phyloP scores from a whole-genome alignment of 2,888 invertebrate species.

The Drosophila cognata region DNA sequence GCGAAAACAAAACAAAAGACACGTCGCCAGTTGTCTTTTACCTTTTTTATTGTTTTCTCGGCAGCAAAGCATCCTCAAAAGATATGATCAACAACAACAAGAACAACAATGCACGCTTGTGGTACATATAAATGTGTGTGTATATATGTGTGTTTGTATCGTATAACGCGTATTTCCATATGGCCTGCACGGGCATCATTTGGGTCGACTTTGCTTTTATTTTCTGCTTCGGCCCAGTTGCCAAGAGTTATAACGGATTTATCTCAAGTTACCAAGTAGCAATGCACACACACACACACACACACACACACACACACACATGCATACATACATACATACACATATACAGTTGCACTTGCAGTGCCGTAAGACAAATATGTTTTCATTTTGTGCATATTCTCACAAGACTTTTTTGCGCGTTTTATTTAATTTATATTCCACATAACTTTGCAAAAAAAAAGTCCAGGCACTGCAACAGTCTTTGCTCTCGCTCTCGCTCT shows the following conservation, averaged over 20 bases:
- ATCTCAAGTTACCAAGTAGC: slow-evolving; percentile 71
- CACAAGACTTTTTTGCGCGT: slow-evolving; percentile 48
- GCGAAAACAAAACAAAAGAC: slow-evolving; percentile 54
- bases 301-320: slow-evolving; percentile 10
- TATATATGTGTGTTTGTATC: slow-evolving; percentile 21
- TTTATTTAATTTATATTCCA: slow-evolving; percentile 56
- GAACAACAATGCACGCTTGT: slow-evolving; percentile 14
- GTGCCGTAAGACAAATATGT: slow-evolving; percentile 51
- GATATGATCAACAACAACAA: slow-evolving; percentile 46
- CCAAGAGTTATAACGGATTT: slow-evolving; percentile 76
- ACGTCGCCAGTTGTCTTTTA: slow-evolving; percentile 18
- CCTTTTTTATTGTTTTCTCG: slow-evolving; percentile 4
- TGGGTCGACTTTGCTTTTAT: slow-evolving; percentile 46
- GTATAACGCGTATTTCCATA: slow-evolving; percentile 20
- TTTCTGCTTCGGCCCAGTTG: slow-evolving; percentile 55
- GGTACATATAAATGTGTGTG: neutral
- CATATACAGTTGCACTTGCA: slow-evolving; percentile 19
- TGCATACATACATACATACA: slow-evolving; percentile 9
- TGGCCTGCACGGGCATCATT: slow-evolving; percentile 65
- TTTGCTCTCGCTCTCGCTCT: neutral
- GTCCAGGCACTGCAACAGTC: slow-evolving; percentile 34
- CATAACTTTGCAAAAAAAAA: slow-evolving; percentile 33
- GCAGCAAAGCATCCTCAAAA: slow-evolving; percentile 53
- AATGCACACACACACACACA: slow-evolving; percentile 27
- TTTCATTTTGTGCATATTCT: slow-evolving; percentile 57